phyloP scores from a whole-genome alignment of 1,140 invertebrate species.

The Dendrolimus kikuchii region DNA sequence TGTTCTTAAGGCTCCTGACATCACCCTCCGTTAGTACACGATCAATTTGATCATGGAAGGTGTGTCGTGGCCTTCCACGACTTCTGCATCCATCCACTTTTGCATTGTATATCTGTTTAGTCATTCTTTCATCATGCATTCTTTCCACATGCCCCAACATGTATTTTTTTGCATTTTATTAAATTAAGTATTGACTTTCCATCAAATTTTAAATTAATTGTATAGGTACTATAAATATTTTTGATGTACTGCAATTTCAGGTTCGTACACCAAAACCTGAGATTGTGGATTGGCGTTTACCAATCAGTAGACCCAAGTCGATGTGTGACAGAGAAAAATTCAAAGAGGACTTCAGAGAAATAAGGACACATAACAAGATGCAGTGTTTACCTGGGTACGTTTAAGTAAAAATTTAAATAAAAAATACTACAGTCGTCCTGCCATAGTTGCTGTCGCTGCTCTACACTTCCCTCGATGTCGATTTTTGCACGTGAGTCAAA shows the following conservation, averaged over 20 bases:
- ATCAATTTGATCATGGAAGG: no score
- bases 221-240: constrained; percentile 1
- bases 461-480: no score
- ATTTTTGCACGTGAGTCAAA: no score
- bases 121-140: no score
- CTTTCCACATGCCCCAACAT: no score
- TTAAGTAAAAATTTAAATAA: constrained; percentile 10
- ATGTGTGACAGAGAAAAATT: constrained; percentile 54
- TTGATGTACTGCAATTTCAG: constrained; percentile 18
- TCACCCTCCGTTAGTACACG: no score
- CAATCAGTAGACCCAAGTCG: constrained; percentile 33
- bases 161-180: no score
- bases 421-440: background rate
- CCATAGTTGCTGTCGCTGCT: no score
- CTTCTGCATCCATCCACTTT: no score
- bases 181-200: background rate
- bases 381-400: constrained; percentile 52
- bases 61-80: no score
- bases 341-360: constrained; percentile 49
- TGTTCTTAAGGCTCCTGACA: no score
- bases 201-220: background rate
- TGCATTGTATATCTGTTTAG: no score
- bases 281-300: constrained; percentile 35
- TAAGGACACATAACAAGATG: constrained; percentile 47
- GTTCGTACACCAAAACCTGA: constrained; percentile 38